Conservation (phyloP, 2,888 invertebrate genomes). For the Hipparchia sbordonii region DNA sequence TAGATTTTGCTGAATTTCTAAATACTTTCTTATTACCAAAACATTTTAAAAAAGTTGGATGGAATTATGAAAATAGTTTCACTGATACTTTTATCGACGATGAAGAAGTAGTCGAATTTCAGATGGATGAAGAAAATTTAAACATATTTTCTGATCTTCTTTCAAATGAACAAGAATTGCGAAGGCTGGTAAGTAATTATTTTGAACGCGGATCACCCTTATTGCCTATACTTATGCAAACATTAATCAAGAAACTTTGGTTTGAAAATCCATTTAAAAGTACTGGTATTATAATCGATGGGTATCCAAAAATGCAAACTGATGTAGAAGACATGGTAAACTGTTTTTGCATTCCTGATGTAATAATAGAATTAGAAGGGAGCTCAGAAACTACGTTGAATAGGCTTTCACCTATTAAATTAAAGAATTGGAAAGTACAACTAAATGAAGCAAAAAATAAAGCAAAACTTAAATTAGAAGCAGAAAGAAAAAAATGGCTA, state of each 20-base stretch:
- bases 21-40: conserved; percentile 64
- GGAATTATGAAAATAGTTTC: conserved; percentile 68
- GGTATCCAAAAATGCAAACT: conserved; percentile 81
- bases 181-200: conserved; percentile 72
- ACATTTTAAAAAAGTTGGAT: conserved; percentile 74
- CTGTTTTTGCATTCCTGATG: conserved; percentile 81
- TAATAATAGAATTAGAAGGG: conserved; percentile 77
- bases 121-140: conserved; percentile 64
- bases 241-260: conserved; percentile 77
- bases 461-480: conserved; percentile 51
- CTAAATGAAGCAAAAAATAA: conserved; percentile 60
- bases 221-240: conserved; percentile 66
- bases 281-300: conserved; percentile 83
- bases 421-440: conserved; percentile 69
- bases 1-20: conserved; percentile 72
- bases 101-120: conserved; percentile 62
- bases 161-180: conserved; percentile 64
- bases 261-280: conserved; percentile 72
- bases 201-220: conserved; percentile 75
- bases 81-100: conserved; percentile 60
- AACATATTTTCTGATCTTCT: conserved; percentile 59
- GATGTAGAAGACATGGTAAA: conserved; percentile 81
- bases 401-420: conserved; percentile 59
- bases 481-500: conserved; percentile 57
- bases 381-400: conserved; percentile 56